Base-by-base conservation (phyloP, 2,888 invertebrate genomes). In the Pycnomerus fuliginosus region DNA sequence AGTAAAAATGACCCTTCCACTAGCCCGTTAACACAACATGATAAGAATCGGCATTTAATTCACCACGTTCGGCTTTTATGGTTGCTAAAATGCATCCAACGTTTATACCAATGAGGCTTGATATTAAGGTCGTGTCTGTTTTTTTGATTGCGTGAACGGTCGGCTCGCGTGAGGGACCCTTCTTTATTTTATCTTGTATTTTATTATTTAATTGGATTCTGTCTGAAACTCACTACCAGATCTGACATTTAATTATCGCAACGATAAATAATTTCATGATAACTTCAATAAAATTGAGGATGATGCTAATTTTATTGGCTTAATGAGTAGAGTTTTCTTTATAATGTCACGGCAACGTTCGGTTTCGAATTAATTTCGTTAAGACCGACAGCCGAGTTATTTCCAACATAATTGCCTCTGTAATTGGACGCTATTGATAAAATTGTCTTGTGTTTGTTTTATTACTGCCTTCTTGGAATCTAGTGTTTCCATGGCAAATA, bases 191-290 rank as follows among this genome's bases (percentile, higher is more conserved):
- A 43, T 43, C 47, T 38, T 43, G 42, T 47, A 47, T 47, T 47
- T 47, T 47, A 47, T 38, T 47, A 47, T 43, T 38, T 47, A 47
- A 47, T 47, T 47, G 43, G 43, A 43, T 39, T 34, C 38, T 32
- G 42, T 47, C 42, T 41, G 22, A 10, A 25, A 10, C 11, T 12
- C 25, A 22, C 32, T 16, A 39, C 45, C 32, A 38, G 13, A 14
- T 33, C 37, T 43, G 47, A 43, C 47, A 39, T 42, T 47, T 47
- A 47, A 47, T 47, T 47, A 47, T 43, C 34, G 35, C 30, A 16
- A 16, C 35, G 30, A 35, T 35, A 42, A 42, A 42, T 42, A 42
- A 42, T 29, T 29, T 33, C 35, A n/a, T 22, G 35, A 41, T 41
- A 42, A 42, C 28, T 41, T 22, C 34, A 33, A 41, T 33, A 33